phyloP scores from a whole-genome alignment of 2,888 invertebrate genomes.

The Pecten maximus region DNA sequence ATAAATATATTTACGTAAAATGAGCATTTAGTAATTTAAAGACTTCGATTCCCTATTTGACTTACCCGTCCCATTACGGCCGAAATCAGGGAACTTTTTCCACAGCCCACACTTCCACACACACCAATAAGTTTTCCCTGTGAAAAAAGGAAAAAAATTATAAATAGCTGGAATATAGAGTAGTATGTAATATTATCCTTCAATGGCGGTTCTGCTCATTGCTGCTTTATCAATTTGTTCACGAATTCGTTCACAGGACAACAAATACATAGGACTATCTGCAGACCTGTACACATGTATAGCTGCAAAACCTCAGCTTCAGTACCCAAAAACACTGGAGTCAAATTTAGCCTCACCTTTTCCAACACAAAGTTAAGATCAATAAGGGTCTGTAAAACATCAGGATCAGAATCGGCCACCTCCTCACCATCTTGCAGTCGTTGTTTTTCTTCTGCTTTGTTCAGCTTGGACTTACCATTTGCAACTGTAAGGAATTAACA shows the following conservation, averaged over 20 bases:
- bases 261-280: background rate
- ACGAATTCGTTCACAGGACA: no score
- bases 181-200: no score
- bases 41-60: no score
- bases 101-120: slow-evolving; percentile 77
- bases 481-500: slow-evolving; percentile 33
- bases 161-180: no score
- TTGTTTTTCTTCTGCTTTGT: slow-evolving; percentile 57
- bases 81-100: slow-evolving; percentile 76
- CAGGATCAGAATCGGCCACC: slow-evolving; percentile 46
- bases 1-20: no score
- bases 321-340: background rate
- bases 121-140: slow-evolving; percentile 73
- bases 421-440: slow-evolving; percentile 56
- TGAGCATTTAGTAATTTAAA: no score
- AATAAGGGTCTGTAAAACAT: slow-evolving; percentile 55
- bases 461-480: slow-evolving; percentile 43
- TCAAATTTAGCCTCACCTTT: slow-evolving; percentile 58
- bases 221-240: no score
- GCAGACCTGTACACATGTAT: background rate
- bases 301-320: no score
- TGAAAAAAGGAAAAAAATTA: slow-evolving; percentile 41
- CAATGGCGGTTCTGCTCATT: no score
- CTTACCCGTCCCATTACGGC: slow-evolving; percentile 76
- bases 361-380: slow-evolving; percentile 69